Percentiles rank a stretch among this genome's conserved stretches.
These are phyloP conservation scores for Catocala nupta DNA, from an alignment of 2,888 invertebrate species.

Conservation along the genomic window DNA sequence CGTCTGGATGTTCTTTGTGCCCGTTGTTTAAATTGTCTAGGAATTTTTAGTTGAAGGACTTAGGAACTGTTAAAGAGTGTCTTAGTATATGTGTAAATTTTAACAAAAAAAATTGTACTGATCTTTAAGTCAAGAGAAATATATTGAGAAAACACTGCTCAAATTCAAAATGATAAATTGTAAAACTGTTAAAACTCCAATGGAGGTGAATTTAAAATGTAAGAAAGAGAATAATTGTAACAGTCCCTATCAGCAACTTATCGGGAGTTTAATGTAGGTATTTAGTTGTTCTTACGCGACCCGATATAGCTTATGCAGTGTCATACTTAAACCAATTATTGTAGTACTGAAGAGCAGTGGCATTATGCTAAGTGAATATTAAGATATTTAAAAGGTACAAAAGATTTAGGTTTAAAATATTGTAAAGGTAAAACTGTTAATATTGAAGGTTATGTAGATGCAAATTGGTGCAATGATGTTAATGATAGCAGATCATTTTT, in stretches of 20 bases:
- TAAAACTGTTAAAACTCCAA: not conserved
- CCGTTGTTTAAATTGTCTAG: too few relatives aligned
- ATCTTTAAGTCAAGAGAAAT: not conserved
- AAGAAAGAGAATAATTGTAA: too few relatives aligned
- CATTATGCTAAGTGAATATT: not conserved
- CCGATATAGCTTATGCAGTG: constrained; percentile 1
- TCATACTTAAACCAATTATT: constrained; percentile 1
- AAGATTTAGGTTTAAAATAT: not conserved
- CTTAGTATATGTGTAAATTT: too few relatives aligned
- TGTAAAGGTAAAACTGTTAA: constrained; percentile 1
- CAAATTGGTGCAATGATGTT: not conserved
- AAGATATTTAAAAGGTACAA: not conserved
- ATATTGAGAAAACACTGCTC: not conserved
- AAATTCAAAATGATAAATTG: constrained; percentile 3
- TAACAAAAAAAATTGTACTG: too few relatives aligned
- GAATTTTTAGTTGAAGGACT: too few relatives aligned
- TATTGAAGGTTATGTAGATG: constrained; percentile 14
- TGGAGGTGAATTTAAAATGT: too few relatives aligned
- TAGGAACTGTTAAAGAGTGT: too few relatives aligned
- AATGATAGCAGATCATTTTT: constrained; percentile 13
- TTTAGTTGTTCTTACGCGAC: not conserved
- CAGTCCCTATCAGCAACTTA: not conserved
- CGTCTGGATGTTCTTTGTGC: too few relatives aligned
- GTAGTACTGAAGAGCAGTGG: not conserved
- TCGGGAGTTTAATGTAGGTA: not conserved